Conservation (phyloP, 2,888 invertebrate genomes). For the Drosophila suboccidentalis region DNA sequence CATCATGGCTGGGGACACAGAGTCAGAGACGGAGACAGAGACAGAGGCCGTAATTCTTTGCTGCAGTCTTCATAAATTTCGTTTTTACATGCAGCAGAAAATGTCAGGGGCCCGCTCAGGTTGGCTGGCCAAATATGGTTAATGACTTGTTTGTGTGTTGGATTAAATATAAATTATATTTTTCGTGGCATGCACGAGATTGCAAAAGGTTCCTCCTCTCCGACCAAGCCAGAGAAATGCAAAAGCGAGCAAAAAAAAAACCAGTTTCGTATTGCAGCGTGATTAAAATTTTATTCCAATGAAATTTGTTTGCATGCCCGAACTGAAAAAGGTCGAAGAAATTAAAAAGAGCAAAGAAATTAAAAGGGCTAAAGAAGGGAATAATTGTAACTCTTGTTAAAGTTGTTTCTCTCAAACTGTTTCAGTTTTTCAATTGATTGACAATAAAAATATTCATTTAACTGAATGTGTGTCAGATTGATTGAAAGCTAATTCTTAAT, state of each 20-base stretch:
- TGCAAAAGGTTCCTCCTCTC: slow-evolving; percentile 1
- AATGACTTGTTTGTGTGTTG: slow-evolving; percentile 78
- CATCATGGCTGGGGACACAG: not conserved
- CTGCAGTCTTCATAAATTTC: slow-evolving; percentile 79
- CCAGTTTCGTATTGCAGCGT: slow-evolving; percentile 58
- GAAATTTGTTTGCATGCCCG: slow-evolving; percentile 48
- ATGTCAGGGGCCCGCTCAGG: slow-evolving; percentile 49
- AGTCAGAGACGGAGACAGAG: slow-evolving; percentile 1
- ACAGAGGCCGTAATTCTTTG: slow-evolving; percentile 61
- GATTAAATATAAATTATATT: slow-evolving; percentile 78
- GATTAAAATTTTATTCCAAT: slow-evolving; percentile 65
- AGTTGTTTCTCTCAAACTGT: not conserved
- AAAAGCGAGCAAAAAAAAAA: slow-evolving; percentile 27
- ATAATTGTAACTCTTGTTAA: not conserved
- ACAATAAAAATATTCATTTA: not conserved
- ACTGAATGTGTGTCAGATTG: slow-evolving; percentile 21
- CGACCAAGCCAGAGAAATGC: slow-evolving; percentile 13
- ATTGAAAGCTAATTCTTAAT: slow-evolving; percentile 36
- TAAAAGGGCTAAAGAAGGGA: not conserved
- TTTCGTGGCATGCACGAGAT: slow-evolving; percentile 41
- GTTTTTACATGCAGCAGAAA: slow-evolving; percentile 61
- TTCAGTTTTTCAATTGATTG: slow-evolving; percentile 14
- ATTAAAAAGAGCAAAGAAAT: slow-evolving; percentile 9
- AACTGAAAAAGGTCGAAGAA: slow-evolving; percentile 15
- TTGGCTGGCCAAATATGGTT: slow-evolving; percentile 64